Evolutionary conservation across 1,140 invertebrate species (phyloP), one percentile per base, ranked within the genome.

Genomic region (Varroa destructor): DNA sequence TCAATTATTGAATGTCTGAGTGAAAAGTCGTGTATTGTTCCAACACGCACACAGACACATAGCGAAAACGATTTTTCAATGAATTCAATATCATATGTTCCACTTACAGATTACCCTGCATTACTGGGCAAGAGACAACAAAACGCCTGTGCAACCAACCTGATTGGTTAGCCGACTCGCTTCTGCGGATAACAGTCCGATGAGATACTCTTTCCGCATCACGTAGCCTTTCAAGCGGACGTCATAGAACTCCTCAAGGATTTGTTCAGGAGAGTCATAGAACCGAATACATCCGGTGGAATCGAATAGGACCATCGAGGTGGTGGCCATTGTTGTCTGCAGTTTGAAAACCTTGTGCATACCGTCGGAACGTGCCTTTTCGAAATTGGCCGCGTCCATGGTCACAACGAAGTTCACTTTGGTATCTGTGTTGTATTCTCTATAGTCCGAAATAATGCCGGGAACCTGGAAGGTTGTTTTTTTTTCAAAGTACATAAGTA

Each of bases 371-470:
- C 84, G 80, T 56, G 80, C 78, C 61, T 80, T 75, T 6, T 74
- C 73, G 8, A 84, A 75, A 67, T 82, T 81, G 46, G 81, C 81
- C n/a, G 77, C 64, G 6, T 80, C 73, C 77, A 84, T 79, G 73
- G 82, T 82, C 0, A 84, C 78, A 4, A 84, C 78, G 78, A 84
- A 84, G 70, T 79, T 80, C 0, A 84, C 84, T 0, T 90, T 91
- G 0, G 88, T 88, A 77, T 99, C 96, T 2, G 96, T 97, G 77
- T 93, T 89, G 78, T 98, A 97, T 80, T 99, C 95, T 76, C 89
- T 89, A 78, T 87, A 90, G 78, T 90, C 88, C 3, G 83, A 83
- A 1, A 67, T 67, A 12, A 67, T 2, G 1, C 78, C 76, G 72
- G 61, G 61, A 2, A 67, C 61, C 61, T 67, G 2, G 37, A 3